phyloP scores from a whole-genome alignment of 2,797 vertebrate genomes.

The Schizothorax lantsangensis region DNA sequence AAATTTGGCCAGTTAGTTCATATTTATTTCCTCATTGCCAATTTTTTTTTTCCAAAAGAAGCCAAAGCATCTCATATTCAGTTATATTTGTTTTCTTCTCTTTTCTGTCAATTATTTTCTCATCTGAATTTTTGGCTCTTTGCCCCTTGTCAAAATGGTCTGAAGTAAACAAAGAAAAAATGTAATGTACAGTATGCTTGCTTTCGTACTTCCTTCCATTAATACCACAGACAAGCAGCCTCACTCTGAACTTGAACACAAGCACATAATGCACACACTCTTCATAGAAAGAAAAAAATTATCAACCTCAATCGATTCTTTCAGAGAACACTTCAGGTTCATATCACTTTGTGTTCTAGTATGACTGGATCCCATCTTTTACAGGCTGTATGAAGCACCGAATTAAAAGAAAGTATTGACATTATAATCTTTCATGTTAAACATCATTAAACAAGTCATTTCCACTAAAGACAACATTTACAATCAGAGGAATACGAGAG shows the following conservation, averaged over 20 bases:
- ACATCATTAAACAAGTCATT: neutral
- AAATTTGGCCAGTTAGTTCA: neutral
- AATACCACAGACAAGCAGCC: neutral
- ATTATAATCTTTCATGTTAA: slow-evolving; percentile 39
- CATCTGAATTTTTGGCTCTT: neutral
- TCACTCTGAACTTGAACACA: neutral
- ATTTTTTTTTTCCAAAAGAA: neutral
- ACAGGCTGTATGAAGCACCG: neutral
- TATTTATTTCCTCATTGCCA: neutral
- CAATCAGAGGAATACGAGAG: neutral
- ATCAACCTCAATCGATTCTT: slow-evolving; percentile 36
- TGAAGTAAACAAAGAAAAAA: neutral
- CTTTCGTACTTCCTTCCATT: neutral
- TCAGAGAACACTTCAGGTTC: slow-evolving; percentile 33
- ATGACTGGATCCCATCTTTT: slow-evolving; percentile 41
- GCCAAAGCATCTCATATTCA: neutral
- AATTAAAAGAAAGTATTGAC: slow-evolving; percentile 37
- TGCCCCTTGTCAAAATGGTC: neutral
- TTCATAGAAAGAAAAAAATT: neutral
- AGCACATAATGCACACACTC: neutral
- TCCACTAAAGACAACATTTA: slow-evolving; percentile 25
- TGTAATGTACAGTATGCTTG: neutral
- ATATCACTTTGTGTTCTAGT: slow-evolving; percentile 14
- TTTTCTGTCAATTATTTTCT: neutral
- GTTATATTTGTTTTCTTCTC: neutral